Conservation (phyloP, 2,113 vertebrate species). For the Elachura formosa region DNA sequence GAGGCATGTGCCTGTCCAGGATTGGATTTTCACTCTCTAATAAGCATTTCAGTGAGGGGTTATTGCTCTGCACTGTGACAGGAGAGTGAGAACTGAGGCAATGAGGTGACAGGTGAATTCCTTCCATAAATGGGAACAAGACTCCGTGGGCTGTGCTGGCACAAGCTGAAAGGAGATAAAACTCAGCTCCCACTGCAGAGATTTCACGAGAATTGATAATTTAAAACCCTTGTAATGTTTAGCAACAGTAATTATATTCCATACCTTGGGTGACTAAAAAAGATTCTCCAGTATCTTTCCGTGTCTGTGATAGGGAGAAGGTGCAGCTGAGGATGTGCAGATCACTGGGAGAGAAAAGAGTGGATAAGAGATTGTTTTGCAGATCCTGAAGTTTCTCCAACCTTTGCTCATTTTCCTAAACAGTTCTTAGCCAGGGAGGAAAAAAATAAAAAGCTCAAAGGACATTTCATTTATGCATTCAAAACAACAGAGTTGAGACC, state of each 20-base stretch:
- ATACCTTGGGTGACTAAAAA: background rate
- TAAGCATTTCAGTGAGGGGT: background rate
- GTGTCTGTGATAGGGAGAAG: background rate
- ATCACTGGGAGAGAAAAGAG: background rate
- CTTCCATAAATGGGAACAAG: background rate
- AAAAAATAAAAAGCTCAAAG: background rate
- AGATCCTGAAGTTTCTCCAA: background rate
- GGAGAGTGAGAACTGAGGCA: background rate
- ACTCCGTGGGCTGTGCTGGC: background rate
- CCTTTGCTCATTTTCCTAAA: background rate
- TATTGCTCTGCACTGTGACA: background rate
- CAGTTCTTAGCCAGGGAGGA: background rate
- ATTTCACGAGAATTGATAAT: background rate
- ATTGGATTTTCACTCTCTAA: background rate
- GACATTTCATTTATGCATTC: background rate
- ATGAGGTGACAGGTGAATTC: background rate
- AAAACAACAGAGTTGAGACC: fast-evolving
- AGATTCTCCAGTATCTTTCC: background rate
- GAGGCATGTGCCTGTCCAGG: background rate
- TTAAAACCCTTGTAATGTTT: background rate
- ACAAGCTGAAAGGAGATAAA: background rate
- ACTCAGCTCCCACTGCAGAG: background rate
- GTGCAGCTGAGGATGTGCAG: fast-evolving
- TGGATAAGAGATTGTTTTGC: background rate
- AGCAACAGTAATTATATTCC: background rate